phyloP scores from a whole-genome alignment of 2,113 vertebrate genomes.

The Eulemur macaco region DNA sequence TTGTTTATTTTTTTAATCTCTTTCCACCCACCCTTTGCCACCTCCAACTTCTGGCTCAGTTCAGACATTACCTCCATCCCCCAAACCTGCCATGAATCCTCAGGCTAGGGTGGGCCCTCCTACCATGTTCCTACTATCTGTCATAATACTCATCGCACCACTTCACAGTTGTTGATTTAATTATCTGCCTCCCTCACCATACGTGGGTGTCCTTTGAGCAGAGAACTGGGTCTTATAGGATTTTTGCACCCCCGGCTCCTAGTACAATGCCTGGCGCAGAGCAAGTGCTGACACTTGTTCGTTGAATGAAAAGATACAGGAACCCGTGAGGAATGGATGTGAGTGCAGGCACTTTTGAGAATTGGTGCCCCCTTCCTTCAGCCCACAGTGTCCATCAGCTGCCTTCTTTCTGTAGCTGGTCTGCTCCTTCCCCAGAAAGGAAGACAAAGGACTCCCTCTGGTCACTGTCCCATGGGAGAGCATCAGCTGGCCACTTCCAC shows the following conservation, averaged over 20 bases:
- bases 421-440: background rate
- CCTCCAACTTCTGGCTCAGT: background rate
- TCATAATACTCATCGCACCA: background rate
- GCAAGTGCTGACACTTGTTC: background rate
- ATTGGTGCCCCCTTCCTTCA: background rate
- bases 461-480: background rate
- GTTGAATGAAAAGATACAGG: background rate
- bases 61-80: background rate
- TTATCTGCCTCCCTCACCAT: background rate
- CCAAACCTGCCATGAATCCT: background rate
- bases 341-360: background rate
- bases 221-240: background rate
- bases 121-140: background rate
- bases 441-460: background rate
- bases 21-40: background rate
- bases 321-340: background rate
- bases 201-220: background rate
- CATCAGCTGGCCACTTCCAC: background rate
- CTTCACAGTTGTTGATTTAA: background rate
- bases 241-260: background rate
- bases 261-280: background rate
- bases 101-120: background rate
- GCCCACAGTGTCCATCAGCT: background rate
- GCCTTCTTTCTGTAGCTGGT: background rate
- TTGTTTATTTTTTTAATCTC: conserved; percentile 16